These are phyloP conservation scores for Callimico goeldii DNA, from an alignment of 2,797 vertebrate genomes.

Conservation along the genomic window DNA sequence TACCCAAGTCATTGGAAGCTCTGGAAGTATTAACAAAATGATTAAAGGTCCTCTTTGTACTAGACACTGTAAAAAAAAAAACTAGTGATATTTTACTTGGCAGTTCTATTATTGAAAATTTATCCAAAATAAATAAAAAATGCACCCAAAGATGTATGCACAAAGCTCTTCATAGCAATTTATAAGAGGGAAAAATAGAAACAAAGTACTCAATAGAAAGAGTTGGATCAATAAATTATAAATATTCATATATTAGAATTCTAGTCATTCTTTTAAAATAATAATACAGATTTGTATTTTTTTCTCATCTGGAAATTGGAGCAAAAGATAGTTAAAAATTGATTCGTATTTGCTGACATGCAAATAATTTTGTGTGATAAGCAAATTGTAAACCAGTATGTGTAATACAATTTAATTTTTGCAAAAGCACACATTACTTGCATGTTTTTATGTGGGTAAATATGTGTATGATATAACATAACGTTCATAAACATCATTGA, in stretches of 20 bases:
- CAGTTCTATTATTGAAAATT: not conserved
- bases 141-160: not conserved
- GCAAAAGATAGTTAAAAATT: not conserved
- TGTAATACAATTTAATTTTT: not conserved
- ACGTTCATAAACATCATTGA: not conserved
- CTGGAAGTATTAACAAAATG: not conserved
- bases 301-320: not conserved
- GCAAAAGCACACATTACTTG: not conserved
- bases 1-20: not conserved
- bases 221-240: not conserved
- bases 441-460: not conserved
- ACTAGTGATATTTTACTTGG: not conserved
- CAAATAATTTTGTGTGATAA: constrained; percentile 1
- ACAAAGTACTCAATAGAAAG: not conserved
- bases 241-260: not conserved
- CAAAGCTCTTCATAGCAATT: not conserved
- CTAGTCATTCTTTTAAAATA: not conserved
- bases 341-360: not conserved
- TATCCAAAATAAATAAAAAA: not conserved
- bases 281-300: not conserved
- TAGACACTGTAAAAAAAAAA: not conserved
- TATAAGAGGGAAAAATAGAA: not conserved
- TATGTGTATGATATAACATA: not conserved
- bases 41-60: not conserved
- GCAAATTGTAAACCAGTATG: not conserved